Evolutionary conservation across 2,888 invertebrate genomes (phyloP).

Genomic region (Lucinisca nassula): DNA sequence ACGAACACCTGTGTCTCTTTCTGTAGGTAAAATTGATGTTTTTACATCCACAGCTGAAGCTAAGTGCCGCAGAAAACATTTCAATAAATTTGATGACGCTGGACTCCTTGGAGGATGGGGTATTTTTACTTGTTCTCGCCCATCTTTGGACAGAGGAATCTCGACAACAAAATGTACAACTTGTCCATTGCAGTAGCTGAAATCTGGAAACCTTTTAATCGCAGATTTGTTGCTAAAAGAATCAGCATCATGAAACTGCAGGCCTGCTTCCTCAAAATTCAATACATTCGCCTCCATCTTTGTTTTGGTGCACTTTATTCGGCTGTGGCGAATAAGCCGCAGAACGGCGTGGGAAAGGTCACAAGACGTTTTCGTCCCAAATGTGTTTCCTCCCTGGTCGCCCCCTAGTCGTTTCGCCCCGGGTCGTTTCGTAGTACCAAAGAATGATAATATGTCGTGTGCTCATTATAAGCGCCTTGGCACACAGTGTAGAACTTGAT

Average conservation of each 20-base stretch:
- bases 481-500: no score
- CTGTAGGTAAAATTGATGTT: slow-evolving; percentile 16
- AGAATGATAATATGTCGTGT: no score
- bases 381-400: no score
- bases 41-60: slow-evolving; percentile 33
- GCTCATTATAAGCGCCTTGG: no score
- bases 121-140: slow-evolving; percentile 27
- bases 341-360: no score
- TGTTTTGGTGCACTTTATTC: no score
- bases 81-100: slow-evolving; percentile 32
- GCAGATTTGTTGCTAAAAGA: background rate
- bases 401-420: no score
- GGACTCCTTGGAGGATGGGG: slow-evolving; percentile 36
- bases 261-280: background rate
- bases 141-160: slow-evolving; percentile 9
- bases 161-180: background rate
- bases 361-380: no score
- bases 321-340: no score
- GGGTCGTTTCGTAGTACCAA: no score
- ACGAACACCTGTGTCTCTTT: background rate
- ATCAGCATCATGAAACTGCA: background rate
- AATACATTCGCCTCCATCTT: background rate
- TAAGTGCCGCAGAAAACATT: slow-evolving; percentile 38
- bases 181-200: background rate
- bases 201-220: background rate